These are phyloP conservation scores for Cygnus atratus DNA, from an alignment of 2,113 vertebrate genomes.

Conservation along the genomic window DNA sequence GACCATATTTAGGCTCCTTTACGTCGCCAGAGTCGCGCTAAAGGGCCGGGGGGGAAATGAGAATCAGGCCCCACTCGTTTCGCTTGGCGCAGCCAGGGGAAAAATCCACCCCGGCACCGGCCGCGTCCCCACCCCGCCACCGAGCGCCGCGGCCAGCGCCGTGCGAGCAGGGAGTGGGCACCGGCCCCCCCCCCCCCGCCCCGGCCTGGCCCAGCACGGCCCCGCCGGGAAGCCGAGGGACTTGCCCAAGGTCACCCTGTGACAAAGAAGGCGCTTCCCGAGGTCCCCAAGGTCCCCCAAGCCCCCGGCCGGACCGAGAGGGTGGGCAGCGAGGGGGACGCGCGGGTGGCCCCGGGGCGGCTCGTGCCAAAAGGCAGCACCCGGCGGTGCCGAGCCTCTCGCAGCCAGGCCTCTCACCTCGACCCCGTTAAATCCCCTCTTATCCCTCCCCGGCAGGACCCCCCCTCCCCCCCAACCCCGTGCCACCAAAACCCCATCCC, in stretches of 20 bases:
- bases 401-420: neutral
- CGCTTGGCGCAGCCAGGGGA: constrained; percentile 52
- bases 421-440: neutral
- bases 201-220: neutral
- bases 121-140: neutral
- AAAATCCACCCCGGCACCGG: neutral
- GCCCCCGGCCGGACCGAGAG: neutral
- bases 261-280: neutral
- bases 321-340: too few relatives aligned
- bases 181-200: rapidly evolving
- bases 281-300: neutral
- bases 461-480: too few relatives aligned
- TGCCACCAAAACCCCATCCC: neutral
- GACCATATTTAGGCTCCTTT: constrained; percentile 68
- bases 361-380: neutral
- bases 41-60: neutral
- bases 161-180: neutral
- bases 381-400: neutral
- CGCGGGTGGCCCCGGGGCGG: neutral
- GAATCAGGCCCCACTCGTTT: constrained; percentile 57
- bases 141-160: neutral
- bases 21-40: constrained; percentile 5
- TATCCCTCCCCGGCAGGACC: too few relatives aligned
- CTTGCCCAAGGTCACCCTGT: constrained; percentile 32
- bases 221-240: neutral